phyloP scores from a whole-genome alignment of 2,888 invertebrate genomes.

The Danaus chrysippus region DNA sequence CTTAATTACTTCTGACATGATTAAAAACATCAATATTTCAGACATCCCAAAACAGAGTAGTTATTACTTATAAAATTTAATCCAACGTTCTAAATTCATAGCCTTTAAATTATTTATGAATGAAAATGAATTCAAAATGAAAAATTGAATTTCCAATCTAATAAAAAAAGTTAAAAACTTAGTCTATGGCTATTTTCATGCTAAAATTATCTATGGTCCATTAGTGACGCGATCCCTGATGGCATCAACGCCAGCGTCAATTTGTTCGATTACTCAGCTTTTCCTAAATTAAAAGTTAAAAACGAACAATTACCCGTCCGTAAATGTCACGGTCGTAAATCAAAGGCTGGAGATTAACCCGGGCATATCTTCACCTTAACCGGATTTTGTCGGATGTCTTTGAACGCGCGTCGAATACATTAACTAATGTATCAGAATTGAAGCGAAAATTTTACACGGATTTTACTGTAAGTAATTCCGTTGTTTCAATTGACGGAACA shows the following conservation, averaged over 20 bases:
- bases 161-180: no score
- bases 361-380: slow-evolving; percentile 71
- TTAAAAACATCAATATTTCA: not conserved
- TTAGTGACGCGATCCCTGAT: not conserved
- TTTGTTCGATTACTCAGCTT: slow-evolving; percentile 7
- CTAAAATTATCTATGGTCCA: not conserved
- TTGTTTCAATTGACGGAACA: slow-evolving; percentile 26
- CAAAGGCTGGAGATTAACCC: slow-evolving; percentile 67
- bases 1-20: no score
- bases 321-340: slow-evolving; percentile 60
- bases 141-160: no score
- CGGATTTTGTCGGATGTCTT: slow-evolving; percentile 68
- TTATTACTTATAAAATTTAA: no score
- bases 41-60: not conserved
- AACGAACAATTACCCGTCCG: slow-evolving; percentile 44
- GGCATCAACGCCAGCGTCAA: not conserved
- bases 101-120: no score
- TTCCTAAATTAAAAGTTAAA: slow-evolving; percentile 28
- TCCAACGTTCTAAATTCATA: no score
- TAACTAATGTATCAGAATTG: slow-evolving; percentile 46
- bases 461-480: slow-evolving; percentile 51
- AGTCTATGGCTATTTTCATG: no score
- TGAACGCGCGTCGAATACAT: slow-evolving; percentile 70
- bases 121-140: no score
- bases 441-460: slow-evolving; percentile 46